These are phyloP conservation scores for Vireo altiloquus DNA, from an alignment of 2,113 vertebrate species.

Conservation along the genomic window DNA sequence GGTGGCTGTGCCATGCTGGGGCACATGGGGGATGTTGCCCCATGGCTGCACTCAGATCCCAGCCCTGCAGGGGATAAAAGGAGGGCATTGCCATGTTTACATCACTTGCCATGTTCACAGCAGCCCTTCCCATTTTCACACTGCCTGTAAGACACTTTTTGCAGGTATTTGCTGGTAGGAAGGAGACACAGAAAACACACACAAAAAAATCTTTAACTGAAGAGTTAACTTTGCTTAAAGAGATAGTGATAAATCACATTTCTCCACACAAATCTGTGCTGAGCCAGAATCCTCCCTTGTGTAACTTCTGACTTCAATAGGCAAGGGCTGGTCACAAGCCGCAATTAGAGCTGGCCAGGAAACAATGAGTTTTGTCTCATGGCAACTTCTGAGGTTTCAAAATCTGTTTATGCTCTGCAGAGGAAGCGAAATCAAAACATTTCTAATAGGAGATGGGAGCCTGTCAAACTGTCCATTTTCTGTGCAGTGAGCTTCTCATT, in stretches of 20 bases:
- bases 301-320: conserved; percentile 20
- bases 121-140: neutral
- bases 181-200: neutral
- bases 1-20: neutral
- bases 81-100: neutral
- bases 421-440: conserved; percentile 46
- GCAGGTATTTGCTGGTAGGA: neutral
- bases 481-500: neutral
- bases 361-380: conserved; percentile 9
- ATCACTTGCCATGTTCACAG: fast-evolving
- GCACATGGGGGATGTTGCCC: fast-evolving
- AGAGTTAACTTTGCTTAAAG: neutral
- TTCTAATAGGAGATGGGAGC: neutral
- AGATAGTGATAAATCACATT: neutral
- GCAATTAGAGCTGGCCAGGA: neutral
- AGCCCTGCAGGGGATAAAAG: neutral
- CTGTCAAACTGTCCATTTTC: neutral
- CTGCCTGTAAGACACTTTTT: neutral
- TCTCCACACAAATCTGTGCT: neutral
- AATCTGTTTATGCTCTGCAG: conserved; percentile 42
- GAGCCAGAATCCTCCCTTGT: neutral
- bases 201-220: neutral
- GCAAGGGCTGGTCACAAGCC: neutral
- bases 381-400: conserved; percentile 43
- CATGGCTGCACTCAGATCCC: neutral